phyloP scores from a whole-genome alignment of 2,888 invertebrate genomes.

The Phortica okadai region DNA sequence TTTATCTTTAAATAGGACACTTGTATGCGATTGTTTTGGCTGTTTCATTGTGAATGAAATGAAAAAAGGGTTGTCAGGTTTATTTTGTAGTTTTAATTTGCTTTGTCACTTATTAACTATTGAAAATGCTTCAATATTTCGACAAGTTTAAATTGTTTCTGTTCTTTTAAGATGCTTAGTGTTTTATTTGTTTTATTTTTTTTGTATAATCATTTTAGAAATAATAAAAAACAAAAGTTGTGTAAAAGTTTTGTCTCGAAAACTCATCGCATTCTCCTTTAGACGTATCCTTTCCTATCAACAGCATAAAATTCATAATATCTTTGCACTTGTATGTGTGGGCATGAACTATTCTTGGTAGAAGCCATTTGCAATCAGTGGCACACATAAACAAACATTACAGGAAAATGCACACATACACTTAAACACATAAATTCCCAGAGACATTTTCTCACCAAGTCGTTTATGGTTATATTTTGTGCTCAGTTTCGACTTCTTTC shows the following conservation, averaged over 20 bases:
- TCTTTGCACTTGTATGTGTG: slow-evolving; percentile 15
- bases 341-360: slow-evolving; percentile 22
- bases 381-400: background rate
- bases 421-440: slow-evolving; percentile 16
- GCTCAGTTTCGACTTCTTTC: slow-evolving; percentile 29
- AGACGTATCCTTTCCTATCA: slow-evolving; percentile 7
- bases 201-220: slow-evolving; percentile 21
- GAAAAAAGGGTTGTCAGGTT: slow-evolving; percentile 10
- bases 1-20: slow-evolving; percentile 66
- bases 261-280: background rate
- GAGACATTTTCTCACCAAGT: slow-evolving; percentile 51
- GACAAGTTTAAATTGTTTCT: slow-evolving; percentile 26
- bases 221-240: slow-evolving; percentile 10
- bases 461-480: slow-evolving; percentile 54
- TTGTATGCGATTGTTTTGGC: slow-evolving; percentile 9
- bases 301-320: slow-evolving; percentile 28
- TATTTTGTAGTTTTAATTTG: background rate
- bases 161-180: slow-evolving; percentile 52
- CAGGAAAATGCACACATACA: background rate
- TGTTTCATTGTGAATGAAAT: background rate
- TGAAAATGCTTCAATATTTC: background rate
- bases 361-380: slow-evolving; percentile 24
- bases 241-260: slow-evolving; percentile 16
- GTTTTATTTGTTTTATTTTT: slow-evolving; percentile 32
- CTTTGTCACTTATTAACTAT: background rate